Conservation (phyloP, 2,888 invertebrate genomes). For the Hypena proboscidalis region DNA sequence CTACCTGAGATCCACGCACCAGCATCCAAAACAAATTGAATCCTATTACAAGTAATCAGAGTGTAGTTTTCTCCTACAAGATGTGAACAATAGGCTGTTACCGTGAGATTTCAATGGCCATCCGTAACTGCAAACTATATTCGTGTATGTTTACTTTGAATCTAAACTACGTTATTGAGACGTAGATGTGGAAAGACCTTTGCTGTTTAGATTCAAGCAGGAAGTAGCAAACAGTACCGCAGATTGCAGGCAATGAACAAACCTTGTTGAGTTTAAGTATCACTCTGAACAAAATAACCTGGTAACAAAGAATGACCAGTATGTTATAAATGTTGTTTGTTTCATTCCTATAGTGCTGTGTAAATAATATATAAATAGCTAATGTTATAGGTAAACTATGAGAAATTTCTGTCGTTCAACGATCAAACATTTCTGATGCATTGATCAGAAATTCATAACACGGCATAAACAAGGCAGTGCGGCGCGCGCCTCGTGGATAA, state of each 20-base stretch:
- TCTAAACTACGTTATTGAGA: slow-evolving; percentile 7
- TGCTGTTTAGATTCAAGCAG: too few species aligned
- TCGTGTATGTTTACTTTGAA: slow-evolving; percentile 16
- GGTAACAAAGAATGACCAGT: too few species aligned
- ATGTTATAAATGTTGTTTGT: too few species aligned
- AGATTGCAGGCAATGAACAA: too few species aligned
- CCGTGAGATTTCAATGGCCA: slow-evolving; percentile 36
- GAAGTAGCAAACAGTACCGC: too few species aligned
- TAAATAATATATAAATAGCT: not conserved
- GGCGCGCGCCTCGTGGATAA: slow-evolving; percentile 19
- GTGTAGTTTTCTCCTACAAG: slow-evolving; percentile 17
- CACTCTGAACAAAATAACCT: too few species aligned
- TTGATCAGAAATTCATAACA: slow-evolving; percentile 36
- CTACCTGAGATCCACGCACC: slow-evolving; percentile 34
- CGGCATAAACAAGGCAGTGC: slow-evolving; percentile 29
- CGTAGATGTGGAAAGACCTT: not conserved
- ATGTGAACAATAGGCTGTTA: slow-evolving; percentile 48
- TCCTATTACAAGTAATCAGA: slow-evolving; percentile 13
- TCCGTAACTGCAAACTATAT: slow-evolving; percentile 31
- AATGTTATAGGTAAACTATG: slow-evolving; percentile 10
- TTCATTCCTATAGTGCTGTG: too few species aligned
- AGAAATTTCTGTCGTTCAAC: slow-evolving; percentile 14
- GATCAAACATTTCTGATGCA: slow-evolving; percentile 21
- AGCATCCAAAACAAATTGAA: slow-evolving; percentile 18
- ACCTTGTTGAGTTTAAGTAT: too few species aligned